Evolutionary conservation across 2,888 invertebrate genomes (phyloP), one percentile per base, ranked within the genome.

Genomic region (Diaprepes abbreviatus): DNA sequence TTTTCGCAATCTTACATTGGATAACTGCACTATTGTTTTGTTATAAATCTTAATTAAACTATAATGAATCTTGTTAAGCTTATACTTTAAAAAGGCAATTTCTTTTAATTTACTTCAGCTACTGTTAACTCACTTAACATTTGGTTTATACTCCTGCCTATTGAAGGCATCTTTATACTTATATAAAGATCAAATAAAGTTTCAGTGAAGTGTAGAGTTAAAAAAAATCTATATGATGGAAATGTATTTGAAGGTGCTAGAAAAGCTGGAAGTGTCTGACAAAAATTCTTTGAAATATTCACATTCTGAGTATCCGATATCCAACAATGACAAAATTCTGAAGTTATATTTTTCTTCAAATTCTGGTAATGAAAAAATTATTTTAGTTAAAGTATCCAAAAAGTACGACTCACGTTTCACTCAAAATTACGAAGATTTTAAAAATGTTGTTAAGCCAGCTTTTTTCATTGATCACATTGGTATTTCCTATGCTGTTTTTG

Each of bases 11-110:
- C 6, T 48, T 28, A n/a, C 7, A 21, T 45, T 16, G 24, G n/a
- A 12, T 24, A 48, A 48, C 1, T 50, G 31, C 14, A 50, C 48
- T 16, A 50, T 50, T 50, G 48, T 50, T 50, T 16, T 14, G 9
- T 24, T 16, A 28, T 50, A 28, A 50, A 50, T 50, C 48, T 50
- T 16, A 28, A 50, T 28, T 50, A 24, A 50, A 14, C 31, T 6
- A 2, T 12, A 3, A 1, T 31, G 28, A 28, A 7, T 50, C 48
- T 28, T 50, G 14, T 24, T 50, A 50, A 31, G 9, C 9, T 48
- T 2, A 1, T 14, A 6, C 14, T 50, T 50, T 24, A 50, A 45
- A 45, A 24, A 9, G 12, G 28, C 14, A 12, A 50, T 14, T 50
- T 14, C 12, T 14, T 50, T 24, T n/a, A 45, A 45, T 45, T 45